Evolutionary conservation across 2,888 invertebrate genomes (phyloP), one percentile per base, ranked within the genome.

Genomic region (Meghimatium bilineatum): DNA sequence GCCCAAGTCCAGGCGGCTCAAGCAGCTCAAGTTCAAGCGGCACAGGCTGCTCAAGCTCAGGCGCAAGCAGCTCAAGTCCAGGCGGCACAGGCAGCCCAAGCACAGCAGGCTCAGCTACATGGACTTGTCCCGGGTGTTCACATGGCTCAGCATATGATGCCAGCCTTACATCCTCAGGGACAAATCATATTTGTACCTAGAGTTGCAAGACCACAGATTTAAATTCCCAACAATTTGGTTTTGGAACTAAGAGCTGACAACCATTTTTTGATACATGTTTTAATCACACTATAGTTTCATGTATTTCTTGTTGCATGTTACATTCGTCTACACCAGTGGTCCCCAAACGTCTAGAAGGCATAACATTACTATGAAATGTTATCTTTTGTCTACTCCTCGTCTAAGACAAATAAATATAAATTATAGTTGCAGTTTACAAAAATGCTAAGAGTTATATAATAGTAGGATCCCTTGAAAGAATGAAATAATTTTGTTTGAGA

Each of bases 161-260:
- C 71, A 49, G 67, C 69, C 29, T 52, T 83, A 38, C 83, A 86
- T 60, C 86, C 85, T 12, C 87, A 84, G 44, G 90, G 90, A 29
- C 90, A 88, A 60, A 88, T 91, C 20, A 89, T 92, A 74, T 85
- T 90, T 17, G 88, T 91, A 44, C 91, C 90, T 12, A 86, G 90
- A 66, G 81, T 90, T 8, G 87, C 89, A 14, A 85, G 91, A 32
- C 90, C 89, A 67, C 88, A 88, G 36, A 85, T 90, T 0, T 90
- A 81, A 82, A 76, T 44, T 3, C 0, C 44, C 44, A 23, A 44
- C 44, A 8, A 44, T 44, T 12, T 44, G 44, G 44, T 44, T 12
- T n/a, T 44, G 44, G 44, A 72, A 44, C 8, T 63, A 49, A 32
- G 26, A 3, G 29, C 14, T 49, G 44, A n/a, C 17, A n/a, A 32